These are phyloP conservation scores for Cheilosia variabilis DNA, from an alignment of 2,888 invertebrate genomes.

Conservation along the genomic window DNA sequence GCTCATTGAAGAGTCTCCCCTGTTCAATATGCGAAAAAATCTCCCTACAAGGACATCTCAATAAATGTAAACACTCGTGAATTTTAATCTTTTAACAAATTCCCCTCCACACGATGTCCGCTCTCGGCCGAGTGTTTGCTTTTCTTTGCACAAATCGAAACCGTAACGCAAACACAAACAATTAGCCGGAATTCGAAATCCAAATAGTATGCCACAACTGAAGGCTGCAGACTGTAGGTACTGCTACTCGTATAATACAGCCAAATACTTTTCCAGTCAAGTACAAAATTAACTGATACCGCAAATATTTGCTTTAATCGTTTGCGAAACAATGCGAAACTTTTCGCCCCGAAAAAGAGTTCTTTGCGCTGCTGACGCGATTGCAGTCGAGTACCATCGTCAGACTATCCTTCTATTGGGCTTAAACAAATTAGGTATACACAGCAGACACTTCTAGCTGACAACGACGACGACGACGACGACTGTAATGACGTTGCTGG, in stretches of 20 bases:
- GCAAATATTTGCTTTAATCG: constrained; percentile 69
- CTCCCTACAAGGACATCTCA: not conserved
- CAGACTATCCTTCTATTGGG: constrained; percentile 30
- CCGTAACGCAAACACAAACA: constrained; percentile 25
- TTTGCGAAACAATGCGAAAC: constrained; percentile 65
- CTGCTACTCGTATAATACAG: not conserved
- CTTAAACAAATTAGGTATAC: constrained; percentile 18
- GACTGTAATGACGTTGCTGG: constrained; percentile 47
- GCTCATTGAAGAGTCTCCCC: too few species aligned
- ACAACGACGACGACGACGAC: not conserved
- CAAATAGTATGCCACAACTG: constrained; percentile 4
- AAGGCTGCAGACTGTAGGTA: not conserved
- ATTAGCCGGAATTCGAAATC: constrained; percentile 1
- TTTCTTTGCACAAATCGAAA: constrained; percentile 20
- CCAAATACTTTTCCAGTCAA: constrained; percentile 30
- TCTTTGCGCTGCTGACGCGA: not conserved
- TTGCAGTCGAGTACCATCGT: constrained; percentile 26
- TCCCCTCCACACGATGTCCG: not conserved
- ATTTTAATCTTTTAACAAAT: constrained; percentile 11
- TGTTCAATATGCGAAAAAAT: not conserved
- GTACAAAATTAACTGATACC: constrained; percentile 68
- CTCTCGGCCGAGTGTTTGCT: not conserved
- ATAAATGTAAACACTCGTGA: not conserved
- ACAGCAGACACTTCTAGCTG: not conserved
- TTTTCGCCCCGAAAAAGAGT: constrained; percentile 6